Conservation (phyloP, 2,113 vertebrate species). For the Brachyhypopomus gauderio region DNA sequence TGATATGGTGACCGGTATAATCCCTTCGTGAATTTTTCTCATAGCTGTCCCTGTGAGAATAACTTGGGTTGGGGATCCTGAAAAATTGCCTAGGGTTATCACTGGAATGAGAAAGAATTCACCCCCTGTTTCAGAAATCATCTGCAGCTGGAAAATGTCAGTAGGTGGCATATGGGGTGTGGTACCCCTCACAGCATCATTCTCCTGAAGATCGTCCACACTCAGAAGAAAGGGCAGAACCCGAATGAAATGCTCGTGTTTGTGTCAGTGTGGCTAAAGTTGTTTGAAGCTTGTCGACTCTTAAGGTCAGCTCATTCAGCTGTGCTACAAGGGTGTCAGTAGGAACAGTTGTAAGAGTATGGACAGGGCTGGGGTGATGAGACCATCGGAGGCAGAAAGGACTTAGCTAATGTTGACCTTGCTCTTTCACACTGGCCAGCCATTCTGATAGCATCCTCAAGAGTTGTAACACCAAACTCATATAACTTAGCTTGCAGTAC, state of each 20-base stretch:
- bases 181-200: not conserved
- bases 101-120: too few relatives aligned
- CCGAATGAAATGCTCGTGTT: too few relatives aligned
- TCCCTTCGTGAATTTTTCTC: not conserved
- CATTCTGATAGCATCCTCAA: not conserved
- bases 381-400: not conserved
- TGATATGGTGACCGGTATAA: not conserved
- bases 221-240: not conserved
- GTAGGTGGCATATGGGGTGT: not conserved
- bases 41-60: not conserved
- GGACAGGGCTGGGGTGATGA: not conserved
- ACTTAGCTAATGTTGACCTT: not conserved
- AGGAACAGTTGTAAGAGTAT: not conserved
- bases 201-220: not conserved
- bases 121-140: not conserved
- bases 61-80: not conserved
- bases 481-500: slow-evolving; percentile 9
- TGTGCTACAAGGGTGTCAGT: not conserved
- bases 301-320: not conserved
- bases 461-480: slow-evolving; percentile 8
- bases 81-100: not conserved
- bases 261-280: not conserved
- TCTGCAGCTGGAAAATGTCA: not conserved
- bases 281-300: not conserved
- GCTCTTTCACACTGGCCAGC: slow-evolving; percentile 17